Base-by-base conservation (phyloP, 2,797 vertebrate genomes). In the Distichodus sexfasciatus region DNA sequence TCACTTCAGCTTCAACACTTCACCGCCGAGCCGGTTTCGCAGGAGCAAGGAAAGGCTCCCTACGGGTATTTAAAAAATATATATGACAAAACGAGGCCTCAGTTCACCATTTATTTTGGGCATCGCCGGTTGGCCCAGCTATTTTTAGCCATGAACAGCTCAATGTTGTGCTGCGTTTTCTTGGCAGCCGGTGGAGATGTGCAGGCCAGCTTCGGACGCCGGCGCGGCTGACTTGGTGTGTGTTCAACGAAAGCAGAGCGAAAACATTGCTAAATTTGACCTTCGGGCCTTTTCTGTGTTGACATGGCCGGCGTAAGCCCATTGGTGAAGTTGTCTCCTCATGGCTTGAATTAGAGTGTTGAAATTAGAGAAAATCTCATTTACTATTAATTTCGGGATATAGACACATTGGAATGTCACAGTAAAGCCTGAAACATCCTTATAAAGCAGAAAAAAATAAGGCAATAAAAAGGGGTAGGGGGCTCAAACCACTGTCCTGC, bases 61-160 rank as follows among this genome's bases (percentile, higher is more conserved):
- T 73, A 51, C 75, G 77, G 76, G 74, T 80, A 77, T 74, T 59
- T 68, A 66, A 80, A 76, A 77, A 53, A 47, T n/a, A n/a, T n/a
- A n/a, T n/a, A n/a, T n/a, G n/a, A n/a, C n/a, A n/a, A n/a, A n/a
- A n/a, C n/a, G n/a, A 46, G 48, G 53, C 65, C 51, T 76, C 69
- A 51, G 68, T 75, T 68, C 43, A 46, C 24, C 47, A 44, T 76
- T 81, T 76, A 81, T 74, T 79, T 76, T 78, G 69, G 71, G 77
- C 48, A 38, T 62, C 63, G 31, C 69, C 51, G 14, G 68, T 47
- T 47, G 23, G 33, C 53, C 14, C 15, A 40, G 74, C 62, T 82
- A 82, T 82, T 79, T 82, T 74, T 77, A 77, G 76, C 26, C 57
- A 54, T 71, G 67, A 79, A 75, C 59, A 61, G 75, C 69, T 77